Base-by-base conservation (phyloP, 2,888 invertebrate genomes). In the Allolobophora icterica region DNA sequence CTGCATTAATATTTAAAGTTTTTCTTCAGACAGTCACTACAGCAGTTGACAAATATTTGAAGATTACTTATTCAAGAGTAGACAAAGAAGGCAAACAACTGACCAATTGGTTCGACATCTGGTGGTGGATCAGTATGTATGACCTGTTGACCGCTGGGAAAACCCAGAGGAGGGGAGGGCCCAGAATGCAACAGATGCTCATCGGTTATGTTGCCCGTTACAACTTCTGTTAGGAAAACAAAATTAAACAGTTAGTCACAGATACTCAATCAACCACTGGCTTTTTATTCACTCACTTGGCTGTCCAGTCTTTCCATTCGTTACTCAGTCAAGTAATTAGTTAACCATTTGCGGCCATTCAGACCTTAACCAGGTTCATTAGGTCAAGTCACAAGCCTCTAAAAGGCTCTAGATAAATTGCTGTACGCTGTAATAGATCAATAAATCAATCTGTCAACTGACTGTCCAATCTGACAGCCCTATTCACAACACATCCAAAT, bases 101-200 rank as follows among this genome's bases (percentile, higher is more conserved):
- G 71, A 71, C 71, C 71, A 11, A 71, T 71, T n/a, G n/a, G 71
- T 71, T 71, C 71, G 0, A 71, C 8, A n/a, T 71, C 71, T 71
- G 71, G 71, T 71, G 71, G 71, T 71, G 71, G 71, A n/a, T 71
- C 71, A 11, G 71, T 71, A 71, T 11, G 71, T 5, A 71, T 71
- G 71, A 71, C 13, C 71, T 71, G 71, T n/a, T 71, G 71, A n/a
- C 71, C 71, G 71, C 71, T 71, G 71, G 71, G 71, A 71, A 71
- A 71, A n/a, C 71, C 71, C 71, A 71, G 1, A 30, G 71, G n/a
- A 71, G n/a, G 11, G 71, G 71, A 71, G n/a, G 11, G n/a, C 71
- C 71, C 71, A n/a, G 30, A 71, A 30, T 71, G 71, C 71, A 71
- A 71, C n/a, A 71, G 71, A 8, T n/a, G 71, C 71, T 71, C 71